A percentile compares a stretch with the other conserved stretches of the same genome.
Evolutionary conservation across 53 echinoderm and acorn worm species (phyloP).

Genomic region (Holothuria leucospilota): DNA sequence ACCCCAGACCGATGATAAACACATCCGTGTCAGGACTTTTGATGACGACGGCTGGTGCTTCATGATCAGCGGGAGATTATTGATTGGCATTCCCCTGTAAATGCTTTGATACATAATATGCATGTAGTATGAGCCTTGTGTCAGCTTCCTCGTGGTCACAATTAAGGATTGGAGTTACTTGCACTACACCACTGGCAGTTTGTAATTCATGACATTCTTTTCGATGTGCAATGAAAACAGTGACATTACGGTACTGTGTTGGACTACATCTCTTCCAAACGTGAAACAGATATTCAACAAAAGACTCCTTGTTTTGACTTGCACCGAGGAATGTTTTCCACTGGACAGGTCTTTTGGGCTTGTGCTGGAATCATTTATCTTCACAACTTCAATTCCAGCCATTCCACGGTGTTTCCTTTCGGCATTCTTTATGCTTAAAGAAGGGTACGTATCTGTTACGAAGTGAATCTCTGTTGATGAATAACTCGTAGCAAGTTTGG

Average conservation of each 20-base stretch:
- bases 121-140: not conserved
- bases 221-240: conserved; percentile 43
- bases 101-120: too few species aligned
- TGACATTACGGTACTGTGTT: not conserved
- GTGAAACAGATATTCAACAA: conserved; percentile 31
- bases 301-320: conserved; percentile 28
- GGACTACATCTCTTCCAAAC: conserved; percentile 15
- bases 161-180: not conserved
- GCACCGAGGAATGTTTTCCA: conserved; percentile 49
- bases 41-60: not conserved
- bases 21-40: conserved; percentile 16
- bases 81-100: too few species aligned
- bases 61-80: too few species aligned
- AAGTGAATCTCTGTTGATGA: conserved; percentile 43
- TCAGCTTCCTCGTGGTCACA: conserved; percentile 45
- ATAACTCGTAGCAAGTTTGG: conserved; percentile 16
- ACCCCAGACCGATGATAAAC: not conserved
- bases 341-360: conserved; percentile 30
- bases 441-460: conserved; percentile 52
- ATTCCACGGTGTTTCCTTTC: conserved; percentile 51
- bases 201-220: conserved; percentile 15
- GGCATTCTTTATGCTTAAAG: conserved; percentile 47
- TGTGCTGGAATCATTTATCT: not conserved
- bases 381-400: not conserved
- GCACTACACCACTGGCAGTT: not conserved